These are phyloP conservation scores for Enteromius viviparus DNA, from an alignment of 2,797 vertebrate genomes.

Conservation along the genomic window DNA sequence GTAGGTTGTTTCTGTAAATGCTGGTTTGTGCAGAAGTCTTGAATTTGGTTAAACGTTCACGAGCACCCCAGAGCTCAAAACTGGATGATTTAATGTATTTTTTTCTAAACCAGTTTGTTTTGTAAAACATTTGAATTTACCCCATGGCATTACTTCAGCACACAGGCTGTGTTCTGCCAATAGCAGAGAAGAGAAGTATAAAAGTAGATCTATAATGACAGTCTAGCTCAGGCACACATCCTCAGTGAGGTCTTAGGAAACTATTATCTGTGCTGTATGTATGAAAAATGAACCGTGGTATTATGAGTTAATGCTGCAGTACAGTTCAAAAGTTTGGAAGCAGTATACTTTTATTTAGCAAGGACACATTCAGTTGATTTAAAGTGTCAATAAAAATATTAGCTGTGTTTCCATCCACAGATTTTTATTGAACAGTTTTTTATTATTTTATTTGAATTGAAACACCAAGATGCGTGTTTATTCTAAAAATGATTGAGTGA, in stretches of 20 bases:
- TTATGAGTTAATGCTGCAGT: background rate
- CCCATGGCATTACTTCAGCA: conserved; percentile 13
- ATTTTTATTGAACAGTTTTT: no score
- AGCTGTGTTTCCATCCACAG: background rate
- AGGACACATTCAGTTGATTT: background rate
- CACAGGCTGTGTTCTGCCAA: conserved; percentile 18
- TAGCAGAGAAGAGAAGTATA: conserved; percentile 2
- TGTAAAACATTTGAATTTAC: conserved; percentile 22
- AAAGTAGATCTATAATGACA: conserved; percentile 29
- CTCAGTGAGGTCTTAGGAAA: background rate
- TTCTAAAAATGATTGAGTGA: background rate
- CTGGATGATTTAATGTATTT: conserved; percentile 40
- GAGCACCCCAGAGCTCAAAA: conserved; percentile 20
- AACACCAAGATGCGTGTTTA: background rate
- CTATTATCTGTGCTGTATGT: background rate
- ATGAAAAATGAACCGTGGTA: background rate
- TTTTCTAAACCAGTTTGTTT: background rate
- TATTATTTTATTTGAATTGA: no score
- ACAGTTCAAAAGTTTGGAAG: background rate
- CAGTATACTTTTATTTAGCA: background rate
- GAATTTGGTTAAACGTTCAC: conserved; percentile 35
- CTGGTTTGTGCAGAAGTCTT: background rate
- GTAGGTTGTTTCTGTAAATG: conserved; percentile 67
- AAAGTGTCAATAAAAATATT: background rate
- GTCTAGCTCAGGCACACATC: background rate